Percentiles rank a stretch among this genome's conserved stretches.
Evolutionary conservation across 2,113 vertebrate species (phyloP).

Genomic region (Apistogramma diplotaenia): DNA sequence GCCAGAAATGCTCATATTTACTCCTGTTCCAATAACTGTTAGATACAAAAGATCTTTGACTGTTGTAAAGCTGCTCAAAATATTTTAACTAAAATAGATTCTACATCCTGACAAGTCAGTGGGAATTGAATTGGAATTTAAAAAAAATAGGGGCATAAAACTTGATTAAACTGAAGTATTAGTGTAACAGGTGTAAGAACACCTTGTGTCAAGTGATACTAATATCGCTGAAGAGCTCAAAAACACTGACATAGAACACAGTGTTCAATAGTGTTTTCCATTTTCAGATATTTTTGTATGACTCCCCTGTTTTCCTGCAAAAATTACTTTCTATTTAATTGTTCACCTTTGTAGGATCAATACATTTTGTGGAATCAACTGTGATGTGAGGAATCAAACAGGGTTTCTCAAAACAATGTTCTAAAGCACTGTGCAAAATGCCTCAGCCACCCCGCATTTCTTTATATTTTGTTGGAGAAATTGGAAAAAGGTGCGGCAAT

Average conservation of each 20-base stretch:
- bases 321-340: constrained; percentile 2
- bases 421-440: neutral
- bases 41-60: neutral
- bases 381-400: constrained; percentile 8
- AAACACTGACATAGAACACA: neutral
- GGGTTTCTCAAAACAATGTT: constrained; percentile 1
- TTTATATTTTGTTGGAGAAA: neutral
- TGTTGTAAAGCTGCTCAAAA: constrained; percentile 1
- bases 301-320: neutral
- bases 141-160: neutral
- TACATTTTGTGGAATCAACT: neutral
- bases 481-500: neutral
- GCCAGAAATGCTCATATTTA: neutral
- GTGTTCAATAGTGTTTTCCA: neutral
- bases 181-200: neutral
- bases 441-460: neutral
- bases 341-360: neutral
- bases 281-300: neutral
- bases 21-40: neutral
- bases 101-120: neutral
- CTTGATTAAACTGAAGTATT: neutral
- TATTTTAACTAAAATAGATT: neutral
- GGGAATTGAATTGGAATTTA: neutral
- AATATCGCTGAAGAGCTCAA: neutral
- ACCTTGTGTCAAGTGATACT: neutral